Conservation (phyloP, 2,797 vertebrate genomes). For the Neosilurus mollespiculum region DNA sequence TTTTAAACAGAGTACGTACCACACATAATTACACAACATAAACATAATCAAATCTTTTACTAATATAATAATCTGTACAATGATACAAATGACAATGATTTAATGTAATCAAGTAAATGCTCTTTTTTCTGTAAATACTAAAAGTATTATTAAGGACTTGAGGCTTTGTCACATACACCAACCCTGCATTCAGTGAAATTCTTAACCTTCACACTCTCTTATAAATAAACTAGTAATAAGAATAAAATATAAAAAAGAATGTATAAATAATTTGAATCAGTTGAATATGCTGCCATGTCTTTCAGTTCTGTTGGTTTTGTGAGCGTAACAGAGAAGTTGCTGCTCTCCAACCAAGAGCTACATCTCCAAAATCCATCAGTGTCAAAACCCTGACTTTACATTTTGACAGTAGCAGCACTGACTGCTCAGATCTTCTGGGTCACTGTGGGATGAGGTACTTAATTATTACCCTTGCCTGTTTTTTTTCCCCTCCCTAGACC, state of each 20-base stretch:
- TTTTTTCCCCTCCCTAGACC: constrained; percentile 78
- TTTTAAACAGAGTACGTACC: constrained; percentile 98
- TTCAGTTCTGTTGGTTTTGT: not conserved
- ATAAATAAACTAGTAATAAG: not conserved
- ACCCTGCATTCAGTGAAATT: no score
- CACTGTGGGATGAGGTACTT: not conserved
- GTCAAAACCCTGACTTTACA: not conserved
- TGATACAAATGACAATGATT: not conserved
- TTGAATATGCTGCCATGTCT: not conserved
- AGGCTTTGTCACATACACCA: no score
- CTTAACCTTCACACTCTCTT: not conserved
- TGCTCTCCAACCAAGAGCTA: not conserved
- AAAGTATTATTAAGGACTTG: no score
- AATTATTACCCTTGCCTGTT: not conserved
- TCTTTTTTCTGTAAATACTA: no score
- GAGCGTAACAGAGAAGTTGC: not conserved
- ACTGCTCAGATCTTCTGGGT: constrained; percentile 10
- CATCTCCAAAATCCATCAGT: not conserved
- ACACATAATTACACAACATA: not conserved
- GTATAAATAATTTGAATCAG: not conserved
- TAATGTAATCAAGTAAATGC: no score
- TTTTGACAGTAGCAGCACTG: not conserved
- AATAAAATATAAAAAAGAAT: not conserved
- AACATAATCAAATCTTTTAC: not conserved
- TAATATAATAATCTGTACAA: not conserved